phyloP scores from a whole-genome alignment of 2,113 vertebrate species.

The Marmota flaviventris region DNA sequence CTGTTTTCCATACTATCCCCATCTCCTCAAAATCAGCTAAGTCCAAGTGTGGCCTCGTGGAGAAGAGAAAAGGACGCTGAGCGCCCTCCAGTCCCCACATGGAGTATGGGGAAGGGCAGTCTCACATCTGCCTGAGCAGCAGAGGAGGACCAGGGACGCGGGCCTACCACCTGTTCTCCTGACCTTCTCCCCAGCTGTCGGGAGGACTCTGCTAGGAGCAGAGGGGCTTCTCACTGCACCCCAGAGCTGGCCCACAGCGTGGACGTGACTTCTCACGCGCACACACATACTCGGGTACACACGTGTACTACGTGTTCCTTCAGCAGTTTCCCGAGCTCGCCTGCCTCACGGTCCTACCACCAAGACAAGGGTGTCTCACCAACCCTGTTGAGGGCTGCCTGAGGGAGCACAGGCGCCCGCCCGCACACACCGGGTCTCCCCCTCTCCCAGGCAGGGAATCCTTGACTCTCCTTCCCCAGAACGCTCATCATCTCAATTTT shows the following conservation, averaged over 20 bases:
- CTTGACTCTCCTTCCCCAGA: conserved; percentile 68
- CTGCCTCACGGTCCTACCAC: background rate
- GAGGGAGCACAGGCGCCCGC: background rate
- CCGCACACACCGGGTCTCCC: background rate
- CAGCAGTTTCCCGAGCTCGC: background rate
- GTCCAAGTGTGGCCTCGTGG: background rate
- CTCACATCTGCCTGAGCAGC: conserved; percentile 51
- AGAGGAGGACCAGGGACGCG: conserved; percentile 35
- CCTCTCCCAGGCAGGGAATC: conserved; percentile 25
- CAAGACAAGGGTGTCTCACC: background rate
- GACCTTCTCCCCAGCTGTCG: conserved; percentile 60
- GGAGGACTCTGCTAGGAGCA: background rate
- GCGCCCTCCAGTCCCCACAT: conserved; percentile 62
- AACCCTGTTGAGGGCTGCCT: background rate
- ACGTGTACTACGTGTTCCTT: background rate
- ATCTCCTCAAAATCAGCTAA: background rate
- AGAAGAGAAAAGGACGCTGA: background rate
- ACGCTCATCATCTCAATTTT: conserved; percentile 77
- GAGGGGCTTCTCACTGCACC: background rate
- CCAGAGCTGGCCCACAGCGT: background rate
- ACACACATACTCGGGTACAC: background rate
- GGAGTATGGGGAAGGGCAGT: background rate
- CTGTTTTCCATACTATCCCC: conserved; percentile 47
- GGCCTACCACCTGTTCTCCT: fast-evolving
- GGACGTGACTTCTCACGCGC: background rate